Conservation (phyloP, 64 coral and sea anemone species). For the Orbicella faveolata region DNA sequence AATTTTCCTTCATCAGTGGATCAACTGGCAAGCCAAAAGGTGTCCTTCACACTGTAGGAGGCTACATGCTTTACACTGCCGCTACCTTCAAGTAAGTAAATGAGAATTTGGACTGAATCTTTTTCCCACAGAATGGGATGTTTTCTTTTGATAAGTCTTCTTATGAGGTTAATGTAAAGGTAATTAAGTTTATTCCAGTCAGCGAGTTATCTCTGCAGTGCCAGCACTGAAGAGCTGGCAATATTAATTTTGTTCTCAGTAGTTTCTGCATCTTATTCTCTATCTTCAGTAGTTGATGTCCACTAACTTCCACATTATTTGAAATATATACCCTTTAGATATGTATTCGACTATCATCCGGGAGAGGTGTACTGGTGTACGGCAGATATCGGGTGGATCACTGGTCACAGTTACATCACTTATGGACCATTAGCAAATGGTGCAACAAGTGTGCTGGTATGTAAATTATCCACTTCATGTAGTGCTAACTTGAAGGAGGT, state of each 20-base stretch:
- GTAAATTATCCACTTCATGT: not conserved
- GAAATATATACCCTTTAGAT: constrained; percentile 27
- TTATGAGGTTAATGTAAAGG: not conserved
- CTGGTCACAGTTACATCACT: constrained; percentile 96
- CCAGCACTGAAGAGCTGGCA: too few species aligned
- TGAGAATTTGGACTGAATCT: not conserved
- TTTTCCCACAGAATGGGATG: not conserved
- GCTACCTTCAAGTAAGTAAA: constrained; percentile 95
- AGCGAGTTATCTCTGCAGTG: too few species aligned
- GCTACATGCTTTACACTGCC: constrained; percentile 96
- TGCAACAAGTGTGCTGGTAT: constrained; percentile 96
- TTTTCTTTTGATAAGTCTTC: not conserved
- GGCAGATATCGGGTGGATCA: constrained; percentile 99
- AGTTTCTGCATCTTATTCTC: too few species aligned
- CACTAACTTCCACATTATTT: too few species aligned
- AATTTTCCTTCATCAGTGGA: constrained; percentile 67
- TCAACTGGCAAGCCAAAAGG: constrained; percentile 98
- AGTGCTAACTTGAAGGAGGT: not conserved
- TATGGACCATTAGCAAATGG: constrained; percentile 97
- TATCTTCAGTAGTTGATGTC: too few species aligned
- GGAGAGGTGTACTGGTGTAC: constrained; percentile 99
- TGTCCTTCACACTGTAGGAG: constrained; percentile 84
- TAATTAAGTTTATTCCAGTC: not conserved
- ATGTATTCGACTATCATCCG: constrained; percentile 97
- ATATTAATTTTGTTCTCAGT: too few species aligned